Conservation (phyloP, 1,140 invertebrate species). For the Penaeus vannamei region DNA sequence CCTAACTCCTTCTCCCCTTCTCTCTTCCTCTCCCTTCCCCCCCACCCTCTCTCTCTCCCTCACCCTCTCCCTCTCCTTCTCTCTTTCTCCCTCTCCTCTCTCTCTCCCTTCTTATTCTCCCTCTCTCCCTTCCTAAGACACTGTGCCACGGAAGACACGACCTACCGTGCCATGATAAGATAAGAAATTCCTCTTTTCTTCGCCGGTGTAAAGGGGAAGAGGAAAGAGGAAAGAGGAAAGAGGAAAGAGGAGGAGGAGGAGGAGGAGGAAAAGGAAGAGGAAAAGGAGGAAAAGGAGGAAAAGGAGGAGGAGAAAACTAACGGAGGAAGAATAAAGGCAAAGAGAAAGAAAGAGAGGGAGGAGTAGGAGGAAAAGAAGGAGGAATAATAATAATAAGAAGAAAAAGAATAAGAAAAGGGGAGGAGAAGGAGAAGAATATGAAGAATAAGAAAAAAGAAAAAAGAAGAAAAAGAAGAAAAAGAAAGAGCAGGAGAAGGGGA, state of each 20-base stretch:
- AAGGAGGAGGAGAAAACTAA: background rate
- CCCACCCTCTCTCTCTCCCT: background rate
- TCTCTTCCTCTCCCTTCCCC: background rate
- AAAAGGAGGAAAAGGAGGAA: background rate
- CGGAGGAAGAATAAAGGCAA: background rate
- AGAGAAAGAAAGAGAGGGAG: background rate
- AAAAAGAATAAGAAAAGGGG: background rate
- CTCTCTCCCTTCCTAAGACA: background rate
- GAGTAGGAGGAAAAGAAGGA: background rate
- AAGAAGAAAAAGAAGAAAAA: background rate
- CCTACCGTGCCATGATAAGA: too few species aligned
- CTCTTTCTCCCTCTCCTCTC: background rate
- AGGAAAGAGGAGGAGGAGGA: background rate
- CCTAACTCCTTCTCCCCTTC: background rate
- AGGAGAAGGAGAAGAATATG: background rate
- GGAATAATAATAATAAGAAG: background rate
- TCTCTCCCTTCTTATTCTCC: background rate
- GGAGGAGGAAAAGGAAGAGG: background rate
- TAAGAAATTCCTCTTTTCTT: too few species aligned
- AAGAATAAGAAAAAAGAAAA: background rate
- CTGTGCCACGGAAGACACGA: background rate
- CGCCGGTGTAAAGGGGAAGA: too few species aligned
- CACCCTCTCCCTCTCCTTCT: background rate
- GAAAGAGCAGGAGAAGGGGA: background rate
- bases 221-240: background rate